Evolutionary conservation across 2,797 vertebrate genomes (phyloP), one percentile per base, ranked within the genome.

Genomic region (Parauchenoglanis ngamensis): DNA sequence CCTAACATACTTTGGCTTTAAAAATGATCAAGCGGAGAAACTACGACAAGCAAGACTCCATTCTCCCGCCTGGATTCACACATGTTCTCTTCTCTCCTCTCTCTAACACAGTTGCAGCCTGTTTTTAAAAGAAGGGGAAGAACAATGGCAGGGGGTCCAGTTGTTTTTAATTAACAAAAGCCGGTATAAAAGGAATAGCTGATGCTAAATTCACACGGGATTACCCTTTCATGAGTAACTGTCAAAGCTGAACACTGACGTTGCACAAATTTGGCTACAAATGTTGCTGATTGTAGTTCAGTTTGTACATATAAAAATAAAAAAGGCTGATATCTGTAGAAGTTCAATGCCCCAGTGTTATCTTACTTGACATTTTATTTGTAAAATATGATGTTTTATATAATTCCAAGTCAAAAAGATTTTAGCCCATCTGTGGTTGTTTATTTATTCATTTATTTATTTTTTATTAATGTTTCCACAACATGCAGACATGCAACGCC

Each of bases 111-210:
- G 80, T 86, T 86, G 84, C 68, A 63, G 77, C 40, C 44, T 13
- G 49, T 65, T 65, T 65, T 19, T 25, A 86, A 54, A 86, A 73
- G 73, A 89, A 49, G 15, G 25, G 75, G 65, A 35, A 78, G 61
- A 75, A 83, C 54, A 40, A 23, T 49, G 73, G 46, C 80, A 85
- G 83, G 86, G 73, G n/a, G 75, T 12, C 65, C 65, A 83, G 80
- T 83, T 49, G 80, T 88, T 76, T 75, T 87, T 85, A 88, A 90
- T 90, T 83, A 67, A 83, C n/a, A 83, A 67, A 83, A 83, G 25
- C 13, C 61, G 49, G 44, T 67, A n/a, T 52, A 83, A 67, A 67
- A 67, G 31, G 44, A 83, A 83, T 83, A 83, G 80, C 61, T 83
- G 80, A 83, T 52, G 61, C 80, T 31, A 83, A 5, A 65, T 83